Evolutionary conservation across 2,113 vertebrate species (phyloP).

Genomic region (Trachemys scripta): DNA sequence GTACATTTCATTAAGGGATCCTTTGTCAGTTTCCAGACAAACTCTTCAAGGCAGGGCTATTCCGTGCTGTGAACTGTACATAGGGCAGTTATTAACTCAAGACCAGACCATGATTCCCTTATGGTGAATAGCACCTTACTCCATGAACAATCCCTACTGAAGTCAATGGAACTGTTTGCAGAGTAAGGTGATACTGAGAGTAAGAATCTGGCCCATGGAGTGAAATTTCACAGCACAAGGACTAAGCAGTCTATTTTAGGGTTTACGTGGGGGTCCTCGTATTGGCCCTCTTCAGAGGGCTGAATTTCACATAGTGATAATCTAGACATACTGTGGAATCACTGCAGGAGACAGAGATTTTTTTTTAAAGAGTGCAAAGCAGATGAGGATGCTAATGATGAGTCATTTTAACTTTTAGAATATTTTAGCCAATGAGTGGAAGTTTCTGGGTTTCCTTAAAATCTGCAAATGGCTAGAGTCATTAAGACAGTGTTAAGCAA

Average conservation of each 20-base stretch:
- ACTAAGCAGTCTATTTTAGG: constrained; percentile 6
- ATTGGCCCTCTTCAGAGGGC: neutral
- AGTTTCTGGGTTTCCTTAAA: constrained; percentile 21
- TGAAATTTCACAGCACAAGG: constrained; percentile 14
- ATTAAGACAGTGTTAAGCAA: neutral
- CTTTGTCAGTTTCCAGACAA: neutral
- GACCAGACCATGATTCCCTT: neutral
- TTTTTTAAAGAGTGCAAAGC: neutral
- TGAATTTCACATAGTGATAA: constrained; percentile 23
- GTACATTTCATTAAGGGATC: neutral
- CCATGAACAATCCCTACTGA: neutral
- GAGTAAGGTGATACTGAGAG: neutral
- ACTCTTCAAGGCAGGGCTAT: neutral
- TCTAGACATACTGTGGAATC: constrained; percentile 39
- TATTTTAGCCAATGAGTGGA: neutral
- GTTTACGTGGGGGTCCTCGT: neutral
- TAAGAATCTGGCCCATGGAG: neutral
- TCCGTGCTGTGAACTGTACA: neutral
- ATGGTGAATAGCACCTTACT: accelerated
- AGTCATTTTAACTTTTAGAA: constrained; percentile 40
- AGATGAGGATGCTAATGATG: constrained; percentile 44
- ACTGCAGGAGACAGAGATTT: constrained; percentile 5
- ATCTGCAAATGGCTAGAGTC: neutral
- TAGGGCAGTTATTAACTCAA: neutral
- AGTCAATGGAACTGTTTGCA: constrained; percentile 31